Evolutionary conservation across 2,113 vertebrate species (phyloP).

Genomic region (Chelonoidis abingdonii): DNA sequence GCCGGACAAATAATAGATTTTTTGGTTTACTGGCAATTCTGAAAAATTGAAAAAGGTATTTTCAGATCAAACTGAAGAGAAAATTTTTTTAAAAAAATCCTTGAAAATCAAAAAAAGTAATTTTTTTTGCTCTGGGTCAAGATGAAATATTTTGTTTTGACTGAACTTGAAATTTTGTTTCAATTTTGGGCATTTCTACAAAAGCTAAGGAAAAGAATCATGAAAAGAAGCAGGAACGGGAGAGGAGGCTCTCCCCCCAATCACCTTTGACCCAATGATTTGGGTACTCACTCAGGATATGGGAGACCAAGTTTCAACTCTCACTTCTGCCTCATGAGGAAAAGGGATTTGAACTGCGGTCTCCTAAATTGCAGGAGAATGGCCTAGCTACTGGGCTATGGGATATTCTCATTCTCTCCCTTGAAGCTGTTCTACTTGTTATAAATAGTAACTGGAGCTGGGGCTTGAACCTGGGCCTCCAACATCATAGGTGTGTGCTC

Average conservation of each 20-base stretch:
- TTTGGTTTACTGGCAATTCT: not conserved
- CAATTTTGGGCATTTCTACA: not conserved
- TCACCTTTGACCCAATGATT: not conserved
- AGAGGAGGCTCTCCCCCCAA: not conserved
- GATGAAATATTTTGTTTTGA: not conserved
- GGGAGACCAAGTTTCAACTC: not conserved
- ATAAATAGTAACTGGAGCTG: not conserved
- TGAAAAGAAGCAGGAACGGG: not conserved
- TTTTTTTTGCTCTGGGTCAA: not conserved
- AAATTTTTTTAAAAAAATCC: not conserved
- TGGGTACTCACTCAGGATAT: not conserved
- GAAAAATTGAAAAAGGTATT: not conserved
- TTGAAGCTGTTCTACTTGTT: not conserved
- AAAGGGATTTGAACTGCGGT: not conserved
- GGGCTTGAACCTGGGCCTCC: no score
- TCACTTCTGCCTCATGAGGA: not conserved
- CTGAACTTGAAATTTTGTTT: not conserved
- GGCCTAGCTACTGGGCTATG: not conserved
- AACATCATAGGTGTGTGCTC: not conserved
- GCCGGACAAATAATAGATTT: not conserved
- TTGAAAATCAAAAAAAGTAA: no score
- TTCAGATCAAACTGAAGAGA: not conserved
- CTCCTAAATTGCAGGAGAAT: not conserved
- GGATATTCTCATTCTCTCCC: not conserved
- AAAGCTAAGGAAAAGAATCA: not conserved